These are phyloP conservation scores for Vultur gryphus DNA, from an alignment of 2,797 vertebrate species.

Conservation along the genomic window DNA sequence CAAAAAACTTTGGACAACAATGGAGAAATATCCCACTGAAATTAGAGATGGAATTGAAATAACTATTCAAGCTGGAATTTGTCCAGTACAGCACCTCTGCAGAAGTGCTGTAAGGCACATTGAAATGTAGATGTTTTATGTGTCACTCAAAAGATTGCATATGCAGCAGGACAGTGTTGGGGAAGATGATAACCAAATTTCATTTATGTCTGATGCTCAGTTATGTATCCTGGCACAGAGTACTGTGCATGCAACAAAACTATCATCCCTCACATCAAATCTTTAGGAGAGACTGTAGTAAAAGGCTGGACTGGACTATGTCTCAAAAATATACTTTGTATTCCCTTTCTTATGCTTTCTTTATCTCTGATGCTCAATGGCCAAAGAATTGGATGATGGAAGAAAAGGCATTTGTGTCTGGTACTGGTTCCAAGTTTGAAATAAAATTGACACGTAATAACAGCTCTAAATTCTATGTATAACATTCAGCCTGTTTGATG, in stretches of 20 bases:
- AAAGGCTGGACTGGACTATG: not conserved
- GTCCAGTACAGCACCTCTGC: not conserved
- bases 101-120: not conserved
- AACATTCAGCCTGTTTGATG: not conserved
- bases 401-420: not conserved
- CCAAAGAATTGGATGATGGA: not conserved
- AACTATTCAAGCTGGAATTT: not conserved
- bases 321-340: not conserved
- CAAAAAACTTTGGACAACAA: not conserved
- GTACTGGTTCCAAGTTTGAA: constrained; percentile 1
- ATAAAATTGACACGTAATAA: not conserved
- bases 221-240: not conserved
- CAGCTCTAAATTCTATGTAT: not conserved
- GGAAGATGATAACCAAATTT: not conserved
- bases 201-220: not conserved
- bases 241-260: not conserved
- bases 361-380: not conserved
- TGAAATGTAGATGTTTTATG: not conserved
- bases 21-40: not conserved
- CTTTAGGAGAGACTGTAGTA: not conserved
- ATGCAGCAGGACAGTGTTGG: not conserved
- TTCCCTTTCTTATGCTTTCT: not conserved
- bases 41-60: not conserved
- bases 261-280: not conserved
- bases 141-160: not conserved